phyloP scores from a whole-genome alignment of 2,888 invertebrate species.

The Philhelius pedissequus region DNA sequence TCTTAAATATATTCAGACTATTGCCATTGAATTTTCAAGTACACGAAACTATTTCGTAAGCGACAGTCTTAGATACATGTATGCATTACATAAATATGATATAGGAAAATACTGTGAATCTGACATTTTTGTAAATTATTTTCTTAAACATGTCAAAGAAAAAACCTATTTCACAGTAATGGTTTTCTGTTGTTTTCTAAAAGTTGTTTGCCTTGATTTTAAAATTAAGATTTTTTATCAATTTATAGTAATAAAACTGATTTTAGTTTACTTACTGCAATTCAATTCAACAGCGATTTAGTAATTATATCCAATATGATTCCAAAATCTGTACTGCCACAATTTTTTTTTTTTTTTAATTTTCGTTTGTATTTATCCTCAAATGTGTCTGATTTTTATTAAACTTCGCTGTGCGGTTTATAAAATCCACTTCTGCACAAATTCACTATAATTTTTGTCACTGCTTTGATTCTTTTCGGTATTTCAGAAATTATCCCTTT shows the following conservation, averaged over 20 bases:
- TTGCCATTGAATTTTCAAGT: too few relatives aligned
- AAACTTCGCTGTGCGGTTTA: slow-evolving; percentile 5
- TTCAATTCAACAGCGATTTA: background rate
- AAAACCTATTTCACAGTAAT: too few relatives aligned
- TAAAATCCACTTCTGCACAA: slow-evolving; percentile 18
- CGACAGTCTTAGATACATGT: too few relatives aligned
- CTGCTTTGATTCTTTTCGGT: background rate
- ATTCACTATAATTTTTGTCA: slow-evolving; percentile 7
- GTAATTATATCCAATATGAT: slow-evolving; percentile 50
- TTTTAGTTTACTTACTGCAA: background rate
- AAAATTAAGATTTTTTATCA: background rate
- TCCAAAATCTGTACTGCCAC: too few relatives aligned
- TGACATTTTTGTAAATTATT: too few relatives aligned
- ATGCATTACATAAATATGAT: too few relatives aligned
- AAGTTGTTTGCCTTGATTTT: background rate
- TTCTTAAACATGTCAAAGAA: too few relatives aligned
- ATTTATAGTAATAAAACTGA: background rate
- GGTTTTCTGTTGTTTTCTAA: background rate
- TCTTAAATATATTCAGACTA: background rate
- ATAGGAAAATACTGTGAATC: too few relatives aligned
- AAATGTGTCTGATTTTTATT: background rate
- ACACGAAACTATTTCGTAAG: too few relatives aligned
- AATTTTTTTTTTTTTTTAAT: background rate
- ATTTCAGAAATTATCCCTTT: background rate
- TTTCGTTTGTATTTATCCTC: slow-evolving; percentile 6